phyloP scores from a whole-genome alignment of 1,140 invertebrate species.

The Neoseiulus cucumeris region DNA sequence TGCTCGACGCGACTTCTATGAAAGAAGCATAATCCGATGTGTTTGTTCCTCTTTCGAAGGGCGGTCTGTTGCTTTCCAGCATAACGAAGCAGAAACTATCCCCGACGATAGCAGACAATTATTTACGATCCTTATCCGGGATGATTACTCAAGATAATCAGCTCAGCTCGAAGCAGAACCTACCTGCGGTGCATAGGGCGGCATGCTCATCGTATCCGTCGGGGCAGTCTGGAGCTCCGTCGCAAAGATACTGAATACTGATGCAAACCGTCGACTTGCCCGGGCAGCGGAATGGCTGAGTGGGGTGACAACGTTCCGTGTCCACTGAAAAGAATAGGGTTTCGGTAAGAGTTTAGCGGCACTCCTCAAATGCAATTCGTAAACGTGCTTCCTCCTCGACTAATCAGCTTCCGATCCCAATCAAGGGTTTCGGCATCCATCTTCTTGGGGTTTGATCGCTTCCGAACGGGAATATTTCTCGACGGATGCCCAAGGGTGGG shows the following conservation, averaged over 20 bases:
- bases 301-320: conserved; percentile 26
- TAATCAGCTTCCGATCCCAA: too few species aligned
- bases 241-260: conserved; percentile 66
- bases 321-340: conserved; percentile 15
- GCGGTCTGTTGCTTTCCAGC: too few species aligned
- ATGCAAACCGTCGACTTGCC: conserved; percentile 65
- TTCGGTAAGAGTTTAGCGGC: too few species aligned
- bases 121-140: neutral
- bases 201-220: conserved; percentile 74
- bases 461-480: too few species aligned
- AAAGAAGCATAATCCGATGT: too few species aligned
- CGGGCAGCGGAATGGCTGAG: conserved; percentile 77
- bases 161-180: conserved; percentile 21
- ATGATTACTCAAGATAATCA: neutral
- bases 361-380: too few species aligned
- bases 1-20: too few species aligned
- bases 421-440: too few species aligned
- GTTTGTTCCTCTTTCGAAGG: too few species aligned
- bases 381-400: too few species aligned
- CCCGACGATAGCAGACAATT: neutral
- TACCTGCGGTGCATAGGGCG: conserved; percentile 76
- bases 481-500: too few species aligned
- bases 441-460: too few species aligned
- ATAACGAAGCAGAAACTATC: neutral
- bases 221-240: conserved; percentile 77